phyloP scores from a whole-genome alignment of 2,113 vertebrate genomes.

The Varanus salvator region DNA sequence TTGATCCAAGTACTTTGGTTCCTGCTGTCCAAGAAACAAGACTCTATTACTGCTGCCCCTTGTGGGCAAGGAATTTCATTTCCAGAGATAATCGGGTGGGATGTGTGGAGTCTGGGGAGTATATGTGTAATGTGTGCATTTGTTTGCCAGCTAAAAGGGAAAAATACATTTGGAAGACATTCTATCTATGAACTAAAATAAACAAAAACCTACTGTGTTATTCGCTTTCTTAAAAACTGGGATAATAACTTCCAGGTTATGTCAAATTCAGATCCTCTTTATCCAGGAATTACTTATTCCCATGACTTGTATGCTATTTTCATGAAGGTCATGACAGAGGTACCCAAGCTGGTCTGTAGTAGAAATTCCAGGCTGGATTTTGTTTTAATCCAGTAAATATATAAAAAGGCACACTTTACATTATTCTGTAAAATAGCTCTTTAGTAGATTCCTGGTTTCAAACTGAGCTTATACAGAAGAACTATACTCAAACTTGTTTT shows the following conservation, averaged over 20 bases:
- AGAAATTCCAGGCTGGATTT: conserved; percentile 58
- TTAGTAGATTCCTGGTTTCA: conserved; percentile 15
- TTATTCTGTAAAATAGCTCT: conserved; percentile 33
- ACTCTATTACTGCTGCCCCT: no score
- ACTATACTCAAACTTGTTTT: conserved; percentile 57
- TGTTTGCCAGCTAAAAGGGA: no score
- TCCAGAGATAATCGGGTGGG: no score
- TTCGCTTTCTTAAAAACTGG: conserved; percentile 5
- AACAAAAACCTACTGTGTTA: neutral
- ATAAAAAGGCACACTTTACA: conserved; percentile 25
- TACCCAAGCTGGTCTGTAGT: conserved; percentile 37
- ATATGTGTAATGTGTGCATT: no score
- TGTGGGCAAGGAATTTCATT: no score
- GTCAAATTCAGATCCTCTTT: conserved; percentile 19
- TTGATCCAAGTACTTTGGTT: no score
- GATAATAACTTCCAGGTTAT: conserved; percentile 16
- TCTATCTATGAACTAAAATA: neutral
- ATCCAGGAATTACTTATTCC: conserved; percentile 21
- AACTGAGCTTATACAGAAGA: conserved; percentile 49
- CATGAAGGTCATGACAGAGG: conserved; percentile 28
- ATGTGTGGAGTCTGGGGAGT: no score
- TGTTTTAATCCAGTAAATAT: conserved; percentile 52
- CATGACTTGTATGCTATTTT: conserved; percentile 43
- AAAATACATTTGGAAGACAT: no score
- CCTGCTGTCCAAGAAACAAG: no score